phyloP scores from a whole-genome alignment of 1,140 invertebrate genomes.

The Trichoplusia ni region DNA sequence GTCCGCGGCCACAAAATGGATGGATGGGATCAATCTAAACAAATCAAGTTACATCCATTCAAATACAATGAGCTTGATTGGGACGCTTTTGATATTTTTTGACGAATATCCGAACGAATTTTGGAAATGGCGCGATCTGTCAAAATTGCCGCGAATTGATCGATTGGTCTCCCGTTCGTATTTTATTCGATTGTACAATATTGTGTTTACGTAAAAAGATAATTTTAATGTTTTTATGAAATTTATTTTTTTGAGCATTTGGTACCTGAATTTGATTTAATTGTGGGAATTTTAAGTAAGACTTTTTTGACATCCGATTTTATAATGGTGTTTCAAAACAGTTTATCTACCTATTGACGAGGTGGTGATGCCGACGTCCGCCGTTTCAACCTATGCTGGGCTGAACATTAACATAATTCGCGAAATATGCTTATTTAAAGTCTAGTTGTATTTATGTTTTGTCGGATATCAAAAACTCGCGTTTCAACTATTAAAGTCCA shows the following conservation, averaged over 20 bases:
- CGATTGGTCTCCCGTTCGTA: conserved; percentile 36
- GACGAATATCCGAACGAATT: conserved; percentile 54
- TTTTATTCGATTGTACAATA: conserved; percentile 32
- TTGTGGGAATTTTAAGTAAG: not conserved
- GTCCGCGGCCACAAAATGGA: conserved; percentile 53
- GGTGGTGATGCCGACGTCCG: too few species aligned
- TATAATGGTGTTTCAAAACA: too few species aligned
- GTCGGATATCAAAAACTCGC: too few species aligned
- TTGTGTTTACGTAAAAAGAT: conserved; percentile 19
- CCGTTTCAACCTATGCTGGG: too few species aligned
- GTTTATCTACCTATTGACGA: too few species aligned
- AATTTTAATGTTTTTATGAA: not conserved
- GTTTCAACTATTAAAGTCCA: too few species aligned
- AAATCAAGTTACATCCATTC: conserved; percentile 48
- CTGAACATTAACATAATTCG: too few species aligned
- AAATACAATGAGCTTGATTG: conserved; percentile 70
- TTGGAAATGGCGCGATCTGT: conserved; percentile 61
- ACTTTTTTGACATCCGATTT: too few species aligned
- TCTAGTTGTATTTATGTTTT: too few species aligned
- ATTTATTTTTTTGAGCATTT: not conserved
- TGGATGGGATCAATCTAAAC: conserved; percentile 66
- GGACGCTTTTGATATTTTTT: conserved; percentile 50
- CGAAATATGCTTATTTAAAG: not conserved
- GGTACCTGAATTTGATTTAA: not conserved
- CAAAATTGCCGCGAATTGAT: conserved; percentile 57